These are phyloP conservation scores for Mormyrus hasselquistii DNA, from an alignment of 2,797 vertebrate genomes.

Conservation along the genomic window DNA sequence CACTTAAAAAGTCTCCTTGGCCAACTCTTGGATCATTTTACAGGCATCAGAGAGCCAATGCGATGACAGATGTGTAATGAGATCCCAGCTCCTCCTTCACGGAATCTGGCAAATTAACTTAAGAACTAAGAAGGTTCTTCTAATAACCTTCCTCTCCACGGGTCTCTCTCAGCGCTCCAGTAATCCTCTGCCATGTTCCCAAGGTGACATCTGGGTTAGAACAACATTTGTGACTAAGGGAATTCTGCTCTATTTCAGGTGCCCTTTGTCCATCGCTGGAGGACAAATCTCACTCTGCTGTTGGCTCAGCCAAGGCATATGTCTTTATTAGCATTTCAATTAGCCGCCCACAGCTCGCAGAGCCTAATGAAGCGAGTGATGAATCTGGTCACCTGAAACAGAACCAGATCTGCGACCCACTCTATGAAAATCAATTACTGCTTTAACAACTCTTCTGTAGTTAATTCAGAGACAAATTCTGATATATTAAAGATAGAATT, in stretches of 20 bases:
- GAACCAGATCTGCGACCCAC: neutral
- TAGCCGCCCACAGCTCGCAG: slow-evolving; percentile 30
- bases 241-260: slow-evolving; percentile 32
- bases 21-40: neutral
- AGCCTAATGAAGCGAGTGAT: slow-evolving; percentile 9
- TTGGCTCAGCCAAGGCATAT: slow-evolving; percentile 48
- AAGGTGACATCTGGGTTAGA: slow-evolving; percentile 32
- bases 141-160: neutral
- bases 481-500: neutral
- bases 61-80: slow-evolving; percentile 12
- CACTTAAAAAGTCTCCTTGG: neutral
- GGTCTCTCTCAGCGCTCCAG: slow-evolving; percentile 4
- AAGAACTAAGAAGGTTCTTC: neutral
- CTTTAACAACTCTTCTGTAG: neutral
- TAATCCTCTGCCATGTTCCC: slow-evolving; percentile 15
- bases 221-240: slow-evolving; percentile 1
- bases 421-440: neutral
- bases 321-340: slow-evolving; percentile 66
- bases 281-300: slow-evolving; percentile 46
- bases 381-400: slow-evolving; percentile 11
- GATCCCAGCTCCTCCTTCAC: neutral
- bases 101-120: neutral
- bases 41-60: slow-evolving; percentile 8
- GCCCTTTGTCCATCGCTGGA: slow-evolving; percentile 58
- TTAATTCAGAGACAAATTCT: neutral